phyloP scores from a whole-genome alignment of 2,113 vertebrate genomes.

The Aspiorhynchus laticeps region DNA sequence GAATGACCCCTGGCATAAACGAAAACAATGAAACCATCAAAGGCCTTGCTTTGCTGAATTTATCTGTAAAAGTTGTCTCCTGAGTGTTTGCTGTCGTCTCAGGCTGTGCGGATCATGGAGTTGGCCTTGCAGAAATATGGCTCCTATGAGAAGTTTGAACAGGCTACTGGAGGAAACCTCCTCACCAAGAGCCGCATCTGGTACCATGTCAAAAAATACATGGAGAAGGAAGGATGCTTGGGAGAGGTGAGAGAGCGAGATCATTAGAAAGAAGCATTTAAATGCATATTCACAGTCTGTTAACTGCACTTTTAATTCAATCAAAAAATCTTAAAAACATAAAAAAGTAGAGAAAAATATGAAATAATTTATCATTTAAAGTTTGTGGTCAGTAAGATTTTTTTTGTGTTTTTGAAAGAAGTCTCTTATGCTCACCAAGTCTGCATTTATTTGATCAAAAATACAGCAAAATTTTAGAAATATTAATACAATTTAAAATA shows the following conservation, averaged over 20 bases:
- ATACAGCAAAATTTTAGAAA: not conserved
- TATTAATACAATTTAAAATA: not conserved
- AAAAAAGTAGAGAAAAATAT: not conserved
- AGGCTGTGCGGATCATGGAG: slow-evolving; percentile 92
- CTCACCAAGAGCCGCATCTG: slow-evolving; percentile 86
- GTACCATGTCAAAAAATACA: slow-evolving; percentile 88
- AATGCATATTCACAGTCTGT: not conserved
- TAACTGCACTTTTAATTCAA: too few species aligned
- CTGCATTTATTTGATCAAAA: too few species aligned
- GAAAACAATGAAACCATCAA: too few species aligned
- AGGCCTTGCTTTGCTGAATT: too few species aligned
- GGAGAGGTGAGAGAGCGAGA: slow-evolving; percentile 83
- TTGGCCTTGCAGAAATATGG: slow-evolving; percentile 86
- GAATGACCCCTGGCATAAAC: too few species aligned
- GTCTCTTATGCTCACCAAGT: too few species aligned
- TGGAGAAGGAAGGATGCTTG: slow-evolving; percentile 91
- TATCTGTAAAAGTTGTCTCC: not conserved
- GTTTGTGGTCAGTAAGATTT: too few species aligned
- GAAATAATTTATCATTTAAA: too few species aligned
- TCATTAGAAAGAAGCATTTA: not conserved
- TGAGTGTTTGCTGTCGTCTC: not conserved
- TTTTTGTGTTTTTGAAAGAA: too few species aligned
- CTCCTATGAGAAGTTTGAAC: slow-evolving; percentile 91
- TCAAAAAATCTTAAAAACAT: not conserved
- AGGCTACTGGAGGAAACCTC: slow-evolving; percentile 86